Conservation (phyloP, 2,113 vertebrate species). For the Columba livia region DNA sequence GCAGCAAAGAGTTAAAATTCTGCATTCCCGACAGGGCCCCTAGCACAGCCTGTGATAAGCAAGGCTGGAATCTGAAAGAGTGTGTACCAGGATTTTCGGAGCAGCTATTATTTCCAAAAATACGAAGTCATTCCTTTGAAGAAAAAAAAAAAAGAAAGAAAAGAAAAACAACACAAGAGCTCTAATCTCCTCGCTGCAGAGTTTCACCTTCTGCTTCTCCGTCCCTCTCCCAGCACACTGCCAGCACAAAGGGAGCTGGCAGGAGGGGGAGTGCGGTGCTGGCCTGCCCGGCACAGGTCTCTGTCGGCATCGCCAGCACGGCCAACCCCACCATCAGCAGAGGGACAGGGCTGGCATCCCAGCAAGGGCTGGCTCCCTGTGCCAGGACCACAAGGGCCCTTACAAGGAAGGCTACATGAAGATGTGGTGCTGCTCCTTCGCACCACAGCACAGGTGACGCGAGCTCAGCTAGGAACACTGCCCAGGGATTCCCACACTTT, state of each 20-base stretch:
- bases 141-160: neutral
- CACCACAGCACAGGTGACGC: rapidly evolving
- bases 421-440: rapidly evolving
- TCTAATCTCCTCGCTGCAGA: conserved; percentile 62
- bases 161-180: neutral
- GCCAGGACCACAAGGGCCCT: rapidly evolving
- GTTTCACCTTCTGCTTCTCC: conserved; percentile 36
- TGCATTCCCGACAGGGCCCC: neutral
- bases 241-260: neutral
- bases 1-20: conserved; percentile 37
- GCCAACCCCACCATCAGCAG: rapidly evolving
- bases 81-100: conserved; percentile 51
- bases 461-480: neutral
- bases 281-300: neutral
- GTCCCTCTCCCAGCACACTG: neutral
- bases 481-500: rapidly evolving
- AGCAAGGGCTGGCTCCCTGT: neutral
- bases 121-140: conserved; percentile 54
- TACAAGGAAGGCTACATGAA: rapidly evolving
- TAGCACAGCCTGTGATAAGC: neutral
- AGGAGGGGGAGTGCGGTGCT: neutral
- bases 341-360: neutral
- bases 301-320: rapidly evolving
- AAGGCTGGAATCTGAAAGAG: conserved; percentile 21
- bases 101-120: conserved; percentile 62